phyloP scores from a whole-genome alignment of 2,888 invertebrate species.

The Allygus modestus region DNA sequence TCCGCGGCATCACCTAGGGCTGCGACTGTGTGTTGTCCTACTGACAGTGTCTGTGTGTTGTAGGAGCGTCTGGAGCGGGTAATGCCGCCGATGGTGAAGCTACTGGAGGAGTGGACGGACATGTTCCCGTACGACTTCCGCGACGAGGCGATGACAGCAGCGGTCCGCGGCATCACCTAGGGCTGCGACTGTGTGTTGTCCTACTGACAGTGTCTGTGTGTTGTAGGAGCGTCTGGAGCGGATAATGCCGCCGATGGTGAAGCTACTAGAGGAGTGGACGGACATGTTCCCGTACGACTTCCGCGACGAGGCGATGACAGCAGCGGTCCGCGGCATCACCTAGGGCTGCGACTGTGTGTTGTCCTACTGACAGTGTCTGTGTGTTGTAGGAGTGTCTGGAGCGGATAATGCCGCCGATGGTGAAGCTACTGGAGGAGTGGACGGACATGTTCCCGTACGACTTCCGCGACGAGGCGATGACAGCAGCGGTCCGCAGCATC shows the following conservation, averaged over 20 bases:
- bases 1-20: slow-evolving; percentile 92
- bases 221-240: slow-evolving; percentile 58
- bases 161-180: slow-evolving; percentile 92
- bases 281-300: slow-evolving; percentile 98
- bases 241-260: slow-evolving; percentile 92
- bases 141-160: slow-evolving; percentile 95
- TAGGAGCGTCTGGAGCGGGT: slow-evolving; percentile 71
- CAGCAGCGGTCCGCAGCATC: too few species aligned
- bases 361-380: too few species aligned
- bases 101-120: slow-evolving; percentile 95
- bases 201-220: too few species aligned
- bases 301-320: slow-evolving; percentile 96
- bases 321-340: slow-evolving; percentile 91
- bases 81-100: slow-evolving; percentile 93
- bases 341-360: slow-evolving; percentile 82
- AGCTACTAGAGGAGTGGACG: slow-evolving; percentile 93
- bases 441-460: too few species aligned
- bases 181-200: slow-evolving; percentile 78
- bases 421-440: too few species aligned
- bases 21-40: slow-evolving; percentile 75
- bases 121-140: slow-evolving; percentile 98
- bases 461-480: too few species aligned
- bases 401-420: too few species aligned
- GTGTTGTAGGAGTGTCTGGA: too few species aligned
- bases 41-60: not conserved